Percentiles rank a stretch among this genome's conserved stretches.
phyloP scores from a whole-genome alignment of 2,888 invertebrate species.

The Cheilosia grossa region DNA sequence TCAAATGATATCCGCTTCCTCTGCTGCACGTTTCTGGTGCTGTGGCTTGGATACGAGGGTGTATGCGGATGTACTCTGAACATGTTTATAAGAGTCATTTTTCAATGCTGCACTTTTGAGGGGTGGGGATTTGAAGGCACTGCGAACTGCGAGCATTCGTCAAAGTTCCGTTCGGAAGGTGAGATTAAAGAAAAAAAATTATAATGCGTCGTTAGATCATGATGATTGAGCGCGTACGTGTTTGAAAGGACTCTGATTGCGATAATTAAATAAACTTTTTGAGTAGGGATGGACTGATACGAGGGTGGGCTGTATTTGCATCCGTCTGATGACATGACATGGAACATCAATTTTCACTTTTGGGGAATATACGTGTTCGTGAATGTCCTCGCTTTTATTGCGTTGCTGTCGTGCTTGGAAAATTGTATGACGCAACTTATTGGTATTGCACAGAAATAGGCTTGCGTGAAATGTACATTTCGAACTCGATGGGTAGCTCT shows the following conservation, averaged over 20 bases:
- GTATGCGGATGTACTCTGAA: constrained; percentile 9
- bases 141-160: constrained; percentile 1
- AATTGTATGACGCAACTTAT: constrained; percentile 6
- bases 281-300: background rate
- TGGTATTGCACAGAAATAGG: background rate
- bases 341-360: constrained; percentile 6
- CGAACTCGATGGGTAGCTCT: too few species aligned
- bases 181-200: constrained; percentile 40
- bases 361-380: background rate
- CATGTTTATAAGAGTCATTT: constrained; percentile 41
- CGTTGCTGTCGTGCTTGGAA: background rate
- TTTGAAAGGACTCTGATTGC: constrained; percentile 42
- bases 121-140: background rate
- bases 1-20: constrained; percentile 76
- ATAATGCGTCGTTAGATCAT: constrained; percentile 45
- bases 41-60: background rate
- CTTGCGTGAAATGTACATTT: background rate
- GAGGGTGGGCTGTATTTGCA: background rate
- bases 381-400: background rate
- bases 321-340: constrained; percentile 3
- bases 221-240: constrained; percentile 66
- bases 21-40: constrained; percentile 34
- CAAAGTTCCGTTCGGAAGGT: constrained; percentile 31
- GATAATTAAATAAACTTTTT: constrained; percentile 46
- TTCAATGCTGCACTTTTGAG: constrained; percentile 51